Evolutionary conservation across 2,113 vertebrate genomes (phyloP).

Genomic region (Butorides virescens): DNA sequence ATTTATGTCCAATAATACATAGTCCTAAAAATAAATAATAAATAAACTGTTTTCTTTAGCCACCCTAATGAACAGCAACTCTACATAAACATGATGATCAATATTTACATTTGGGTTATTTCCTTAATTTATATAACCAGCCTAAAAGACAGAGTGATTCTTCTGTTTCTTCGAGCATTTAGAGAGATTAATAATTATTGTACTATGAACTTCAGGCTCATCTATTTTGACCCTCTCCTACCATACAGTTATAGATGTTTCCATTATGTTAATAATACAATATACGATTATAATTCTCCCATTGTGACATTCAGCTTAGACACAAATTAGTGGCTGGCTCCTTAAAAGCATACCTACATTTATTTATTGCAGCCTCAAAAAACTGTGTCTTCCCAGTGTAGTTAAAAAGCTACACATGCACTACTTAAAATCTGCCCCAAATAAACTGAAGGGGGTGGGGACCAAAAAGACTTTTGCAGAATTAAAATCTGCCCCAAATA

Average conservation of each 20-base stretch:
- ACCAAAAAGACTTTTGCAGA: not conserved
- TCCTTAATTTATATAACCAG: not conserved
- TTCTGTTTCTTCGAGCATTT: not conserved
- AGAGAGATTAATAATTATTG: not conserved
- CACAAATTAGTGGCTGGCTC: not conserved
- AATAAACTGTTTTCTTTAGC: not conserved
- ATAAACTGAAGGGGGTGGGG: accelerated
- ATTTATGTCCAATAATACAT: not conserved
- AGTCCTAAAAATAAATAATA: not conserved
- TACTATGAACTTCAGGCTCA: not conserved
- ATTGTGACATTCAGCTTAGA: not conserved
- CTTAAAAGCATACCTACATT: not conserved
- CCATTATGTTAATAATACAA: not conserved
- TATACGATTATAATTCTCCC: not conserved
- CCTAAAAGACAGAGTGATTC: not conserved
- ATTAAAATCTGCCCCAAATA: not conserved
- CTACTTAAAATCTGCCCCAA: not conserved
- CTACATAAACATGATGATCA: not conserved
- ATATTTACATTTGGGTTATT: not conserved
- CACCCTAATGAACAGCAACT: not conserved
- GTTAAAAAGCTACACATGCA: not conserved
- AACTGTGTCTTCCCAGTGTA: not conserved
- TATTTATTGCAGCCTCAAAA: not conserved
- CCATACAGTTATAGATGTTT: not conserved
- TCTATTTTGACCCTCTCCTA: not conserved